Evolutionary conservation across 1,140 invertebrate genomes (phyloP).

Genomic region (Micrasema minimum): DNA sequence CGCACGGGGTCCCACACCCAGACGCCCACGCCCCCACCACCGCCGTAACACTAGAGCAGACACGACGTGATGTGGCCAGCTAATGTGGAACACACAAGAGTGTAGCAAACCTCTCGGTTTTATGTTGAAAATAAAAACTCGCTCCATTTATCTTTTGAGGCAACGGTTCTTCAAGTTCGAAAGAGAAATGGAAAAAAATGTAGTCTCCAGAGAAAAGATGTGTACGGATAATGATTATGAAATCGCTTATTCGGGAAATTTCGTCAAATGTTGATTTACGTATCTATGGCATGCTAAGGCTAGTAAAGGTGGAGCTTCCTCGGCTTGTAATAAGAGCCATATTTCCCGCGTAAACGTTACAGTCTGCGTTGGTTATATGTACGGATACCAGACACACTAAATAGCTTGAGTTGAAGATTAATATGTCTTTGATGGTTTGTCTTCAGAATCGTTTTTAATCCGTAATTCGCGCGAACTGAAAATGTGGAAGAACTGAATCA

Average conservation of each 20-base stretch:
- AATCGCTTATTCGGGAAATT: constrained; percentile 82
- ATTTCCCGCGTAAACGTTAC: constrained; percentile 80
- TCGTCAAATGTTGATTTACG: constrained; percentile 86
- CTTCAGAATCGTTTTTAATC: constrained; percentile 86
- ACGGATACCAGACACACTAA: constrained; percentile 96
- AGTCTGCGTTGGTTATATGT: constrained; percentile 81
- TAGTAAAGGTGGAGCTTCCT: constrained; percentile 84
- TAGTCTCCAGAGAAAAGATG: constrained; percentile 75
- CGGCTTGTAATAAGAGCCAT: constrained; percentile 82
- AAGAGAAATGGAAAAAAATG: constrained; percentile 83
- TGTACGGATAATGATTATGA: constrained; percentile 73
- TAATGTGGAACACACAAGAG: constrained; percentile 53
- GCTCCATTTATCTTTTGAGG: constrained; percentile 69
- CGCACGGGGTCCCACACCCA: constrained; percentile 48
- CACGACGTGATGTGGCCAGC: constrained; percentile 71
- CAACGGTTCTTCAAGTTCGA: constrained; percentile 91
- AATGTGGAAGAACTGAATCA: constrained; percentile 85
- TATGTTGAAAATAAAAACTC: constrained; percentile 60
- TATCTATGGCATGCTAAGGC: constrained; percentile 86
- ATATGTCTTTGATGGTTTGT: constrained; percentile 82
- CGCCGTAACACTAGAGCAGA: constrained; percentile 78
- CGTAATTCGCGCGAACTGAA: constrained; percentile 80
- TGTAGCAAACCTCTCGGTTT: constrained; percentile 64
- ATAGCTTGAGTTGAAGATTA: constrained; percentile 90
- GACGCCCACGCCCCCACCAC: constrained; percentile 69